phyloP scores from a whole-genome alignment of 2,797 vertebrate genomes.

The Epinephelus malabaricus region DNA sequence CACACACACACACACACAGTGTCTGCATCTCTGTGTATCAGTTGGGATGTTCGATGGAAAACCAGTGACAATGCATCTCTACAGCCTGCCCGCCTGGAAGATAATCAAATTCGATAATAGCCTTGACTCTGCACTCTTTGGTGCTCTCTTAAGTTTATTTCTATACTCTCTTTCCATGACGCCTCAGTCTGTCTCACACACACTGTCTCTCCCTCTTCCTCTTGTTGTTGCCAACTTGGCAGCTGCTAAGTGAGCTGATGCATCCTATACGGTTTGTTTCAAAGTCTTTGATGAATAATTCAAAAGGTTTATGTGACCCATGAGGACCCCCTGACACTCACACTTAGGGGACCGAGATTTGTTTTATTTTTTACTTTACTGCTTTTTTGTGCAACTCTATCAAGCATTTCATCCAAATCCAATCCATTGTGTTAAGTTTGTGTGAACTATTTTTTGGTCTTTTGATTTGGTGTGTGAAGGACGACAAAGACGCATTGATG shows the following conservation, averaged over 20 bases:
- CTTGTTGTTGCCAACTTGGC: slow-evolving; percentile 33
- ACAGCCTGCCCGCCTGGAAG: slow-evolving; percentile 33
- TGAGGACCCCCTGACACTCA: slow-evolving; percentile 17
- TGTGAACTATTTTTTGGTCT: too few relatives aligned
- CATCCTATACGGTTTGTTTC: slow-evolving; percentile 33
- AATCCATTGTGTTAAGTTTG: background rate
- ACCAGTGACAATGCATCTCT: slow-evolving; percentile 51
- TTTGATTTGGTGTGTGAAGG: too few relatives aligned
- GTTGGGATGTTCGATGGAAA: slow-evolving; percentile 44
- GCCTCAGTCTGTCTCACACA: background rate
- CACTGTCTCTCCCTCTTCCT: slow-evolving; percentile 12
- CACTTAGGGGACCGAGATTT: background rate
- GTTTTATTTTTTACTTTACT: background rate
- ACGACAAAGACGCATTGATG: too few relatives aligned
- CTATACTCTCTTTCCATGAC: slow-evolving; percentile 26
- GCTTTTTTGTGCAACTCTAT: background rate
- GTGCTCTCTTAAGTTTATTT: slow-evolving; percentile 26
- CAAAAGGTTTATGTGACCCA: slow-evolving; percentile 21
- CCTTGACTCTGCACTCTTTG: slow-evolving; percentile 60
- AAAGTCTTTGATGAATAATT: slow-evolving; percentile 59
- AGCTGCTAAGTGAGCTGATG: slow-evolving; percentile 39
- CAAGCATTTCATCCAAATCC: background rate
- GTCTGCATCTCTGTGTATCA: slow-evolving; percentile 36
- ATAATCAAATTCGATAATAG: slow-evolving; percentile 72
- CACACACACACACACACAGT: slow-evolving; percentile 30